Percentiles rank a stretch among this genome's conserved stretches.
These are phyloP conservation scores for Chalcosyrphus nemorum DNA, from an alignment of 2,888 invertebrate genomes.

Conservation along the genomic window DNA sequence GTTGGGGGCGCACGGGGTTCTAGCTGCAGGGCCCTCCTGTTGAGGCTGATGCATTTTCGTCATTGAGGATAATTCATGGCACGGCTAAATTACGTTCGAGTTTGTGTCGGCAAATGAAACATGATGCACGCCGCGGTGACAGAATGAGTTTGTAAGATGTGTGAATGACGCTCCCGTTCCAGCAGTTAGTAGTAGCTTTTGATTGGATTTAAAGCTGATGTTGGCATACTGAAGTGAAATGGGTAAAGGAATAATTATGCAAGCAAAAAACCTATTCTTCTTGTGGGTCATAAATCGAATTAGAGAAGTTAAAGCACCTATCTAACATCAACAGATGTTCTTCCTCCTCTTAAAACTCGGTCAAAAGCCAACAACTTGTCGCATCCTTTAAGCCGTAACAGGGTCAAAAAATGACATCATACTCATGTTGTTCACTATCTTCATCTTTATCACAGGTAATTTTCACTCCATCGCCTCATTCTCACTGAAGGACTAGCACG, in stretches of 20 bases:
- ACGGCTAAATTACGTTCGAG: conserved; percentile 55
- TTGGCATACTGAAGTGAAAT: neutral
- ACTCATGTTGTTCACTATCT: conserved; percentile 42
- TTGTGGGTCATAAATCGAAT: too few species aligned
- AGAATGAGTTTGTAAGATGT: conserved; percentile 4
- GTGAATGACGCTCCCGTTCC: conserved; percentile 24
- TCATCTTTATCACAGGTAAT: conserved; percentile 63
- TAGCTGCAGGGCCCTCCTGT: conserved; percentile 3
- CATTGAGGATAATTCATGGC: conserved; percentile 65
- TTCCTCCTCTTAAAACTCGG: neutral
- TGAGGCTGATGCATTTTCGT: conserved; percentile 62
- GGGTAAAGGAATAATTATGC: neutral
- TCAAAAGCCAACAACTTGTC: conserved; percentile 63
- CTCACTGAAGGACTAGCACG: neutral
- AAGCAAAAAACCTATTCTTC: too few species aligned
- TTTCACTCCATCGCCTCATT: conserved; percentile 57
- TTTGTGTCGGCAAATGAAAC: conserved; percentile 60
- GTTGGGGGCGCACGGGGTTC: conserved; percentile 1
- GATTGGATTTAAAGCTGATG: conserved; percentile 44
- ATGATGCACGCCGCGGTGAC: conserved; percentile 41
- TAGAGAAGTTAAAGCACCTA: too few species aligned
- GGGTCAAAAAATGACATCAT: conserved; percentile 50
- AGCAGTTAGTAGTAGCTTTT: conserved; percentile 35
- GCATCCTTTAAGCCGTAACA: conserved; percentile 34
- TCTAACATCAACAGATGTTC: conserved; percentile 2